Evolutionary conservation across 2,888 invertebrate species (phyloP).

Genomic region (Chorisops tibialis): DNA sequence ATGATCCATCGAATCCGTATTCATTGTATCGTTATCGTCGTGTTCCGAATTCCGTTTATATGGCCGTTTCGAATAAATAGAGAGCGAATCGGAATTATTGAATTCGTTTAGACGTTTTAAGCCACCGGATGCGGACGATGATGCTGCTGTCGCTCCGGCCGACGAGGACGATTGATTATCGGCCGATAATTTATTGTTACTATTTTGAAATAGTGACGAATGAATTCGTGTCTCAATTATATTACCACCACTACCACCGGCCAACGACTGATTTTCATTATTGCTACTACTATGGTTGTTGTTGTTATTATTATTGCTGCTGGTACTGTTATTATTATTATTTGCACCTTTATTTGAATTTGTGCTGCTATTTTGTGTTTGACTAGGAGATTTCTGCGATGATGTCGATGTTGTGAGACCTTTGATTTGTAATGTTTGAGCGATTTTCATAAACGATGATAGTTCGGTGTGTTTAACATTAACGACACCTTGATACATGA

Average conservation of each 20-base stretch:
- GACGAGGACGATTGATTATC: constrained; percentile 6
- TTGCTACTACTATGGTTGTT: constrained; percentile 3
- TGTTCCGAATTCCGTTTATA: constrained; percentile 43
- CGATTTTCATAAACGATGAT: constrained; percentile 53
- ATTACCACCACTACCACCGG: constrained; percentile 20
- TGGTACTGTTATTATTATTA: constrained; percentile 8
- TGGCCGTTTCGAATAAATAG: constrained; percentile 49
- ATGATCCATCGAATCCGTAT: constrained; percentile 45
- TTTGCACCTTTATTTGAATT: constrained; percentile 12
- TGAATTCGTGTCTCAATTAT: constrained; percentile 32
- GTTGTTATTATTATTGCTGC: not conserved
- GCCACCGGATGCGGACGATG: constrained; percentile 15
- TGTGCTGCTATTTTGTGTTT: constrained; percentile 27
- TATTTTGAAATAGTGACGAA: constrained; percentile 22
- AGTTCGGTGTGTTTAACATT: constrained; percentile 54
- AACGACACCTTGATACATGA: constrained; percentile 62
- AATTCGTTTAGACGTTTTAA: constrained; percentile 45
- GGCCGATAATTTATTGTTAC: constrained; percentile 3
- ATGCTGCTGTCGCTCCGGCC: constrained; percentile 10
- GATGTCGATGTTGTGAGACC: constrained; percentile 49
- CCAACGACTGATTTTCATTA: constrained; percentile 25
- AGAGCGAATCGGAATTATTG: constrained; percentile 44
- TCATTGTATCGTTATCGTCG: constrained; percentile 39
- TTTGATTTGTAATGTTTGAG: constrained; percentile 53
- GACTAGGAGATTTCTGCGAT: constrained; percentile 44